A percentile compares a stretch with the other conserved stretches of the same genome.
Evolutionary conservation across 2,888 invertebrate genomes (phyloP).

Genomic region (Apotomis capreana): DNA sequence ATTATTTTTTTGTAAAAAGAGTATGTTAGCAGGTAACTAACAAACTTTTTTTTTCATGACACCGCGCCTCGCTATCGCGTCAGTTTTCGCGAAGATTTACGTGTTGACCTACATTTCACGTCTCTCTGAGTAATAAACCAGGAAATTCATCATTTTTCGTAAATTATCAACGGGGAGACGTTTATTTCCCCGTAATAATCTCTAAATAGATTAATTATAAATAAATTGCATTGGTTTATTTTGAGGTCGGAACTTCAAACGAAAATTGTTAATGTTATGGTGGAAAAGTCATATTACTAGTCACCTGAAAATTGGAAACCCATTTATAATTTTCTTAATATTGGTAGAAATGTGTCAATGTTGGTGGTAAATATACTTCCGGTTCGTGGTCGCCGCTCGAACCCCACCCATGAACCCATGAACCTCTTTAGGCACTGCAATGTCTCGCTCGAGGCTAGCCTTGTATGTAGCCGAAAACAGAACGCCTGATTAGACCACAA

Average conservation of each 20-base stretch:
- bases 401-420: too few relatives aligned
- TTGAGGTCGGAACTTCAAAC: background rate
- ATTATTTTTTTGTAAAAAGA: background rate
- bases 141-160: conserved; percentile 16
- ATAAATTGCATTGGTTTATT: conserved; percentile 21
- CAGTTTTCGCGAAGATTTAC: conserved; percentile 13
- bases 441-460: too few relatives aligned
- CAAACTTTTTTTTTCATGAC: background rate
- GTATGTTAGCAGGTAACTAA: background rate
- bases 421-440: too few relatives aligned
- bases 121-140: conserved; percentile 15
- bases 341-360: too few relatives aligned
- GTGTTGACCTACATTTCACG: conserved; percentile 35
- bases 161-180: conserved; percentile 18
- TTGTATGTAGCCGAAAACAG: too few relatives aligned
- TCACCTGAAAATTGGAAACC: too few relatives aligned
- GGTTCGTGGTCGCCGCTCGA: too few relatives aligned
- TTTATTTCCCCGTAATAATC: conserved; percentile 22
- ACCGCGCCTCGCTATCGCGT: background rate
- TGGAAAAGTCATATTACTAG: background rate
- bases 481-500: too few relatives aligned
- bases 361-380: too few relatives aligned
- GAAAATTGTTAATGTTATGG: background rate
- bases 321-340: too few relatives aligned
- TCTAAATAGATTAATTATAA: conserved; percentile 16